phyloP scores from a whole-genome alignment of 2,888 invertebrate species.

The Luffia ferchaultella region DNA sequence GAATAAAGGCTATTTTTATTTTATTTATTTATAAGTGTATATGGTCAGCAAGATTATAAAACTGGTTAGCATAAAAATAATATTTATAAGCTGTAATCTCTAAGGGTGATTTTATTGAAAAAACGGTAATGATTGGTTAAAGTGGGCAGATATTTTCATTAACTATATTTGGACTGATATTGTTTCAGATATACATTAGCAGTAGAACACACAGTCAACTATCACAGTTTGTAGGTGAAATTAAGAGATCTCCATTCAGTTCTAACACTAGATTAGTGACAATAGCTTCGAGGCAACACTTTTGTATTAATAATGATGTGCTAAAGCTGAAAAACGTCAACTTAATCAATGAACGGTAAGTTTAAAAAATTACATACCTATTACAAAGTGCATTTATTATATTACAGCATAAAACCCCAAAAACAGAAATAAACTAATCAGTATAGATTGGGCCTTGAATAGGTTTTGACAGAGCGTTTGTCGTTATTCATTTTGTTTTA shows the following conservation, averaged over 20 bases:
- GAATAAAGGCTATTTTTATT: neutral
- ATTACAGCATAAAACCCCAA: too few species aligned
- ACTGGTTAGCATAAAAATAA: too few species aligned
- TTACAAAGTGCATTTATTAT: too few species aligned
- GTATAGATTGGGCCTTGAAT: too few species aligned
- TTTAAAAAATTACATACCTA: neutral
- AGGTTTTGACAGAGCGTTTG: too few species aligned
- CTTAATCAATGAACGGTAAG: constrained; percentile 86
- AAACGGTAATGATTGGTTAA: neutral
- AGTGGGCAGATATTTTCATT: neutral
- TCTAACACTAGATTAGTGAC: constrained; percentile 77
- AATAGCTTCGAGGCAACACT: constrained; percentile 89
- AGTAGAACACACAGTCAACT: constrained; percentile 98
- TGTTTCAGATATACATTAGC: constrained; percentile 85
- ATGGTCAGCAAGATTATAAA: neutral
- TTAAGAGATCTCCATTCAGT: constrained; percentile 81
- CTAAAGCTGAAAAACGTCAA: constrained; percentile 74
- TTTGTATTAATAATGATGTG: constrained; percentile 89
- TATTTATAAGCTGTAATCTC: neutral
- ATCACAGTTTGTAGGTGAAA: constrained; percentile 93
- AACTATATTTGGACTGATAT: neutral
- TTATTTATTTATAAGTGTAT: neutral
- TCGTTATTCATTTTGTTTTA: too few species aligned
- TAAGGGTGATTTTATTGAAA: neutral
- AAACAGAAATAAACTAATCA: too few species aligned